These are phyloP conservation scores for Hypsopygia costalis DNA, from an alignment of 2,888 invertebrate genomes.

Conservation along the genomic window DNA sequence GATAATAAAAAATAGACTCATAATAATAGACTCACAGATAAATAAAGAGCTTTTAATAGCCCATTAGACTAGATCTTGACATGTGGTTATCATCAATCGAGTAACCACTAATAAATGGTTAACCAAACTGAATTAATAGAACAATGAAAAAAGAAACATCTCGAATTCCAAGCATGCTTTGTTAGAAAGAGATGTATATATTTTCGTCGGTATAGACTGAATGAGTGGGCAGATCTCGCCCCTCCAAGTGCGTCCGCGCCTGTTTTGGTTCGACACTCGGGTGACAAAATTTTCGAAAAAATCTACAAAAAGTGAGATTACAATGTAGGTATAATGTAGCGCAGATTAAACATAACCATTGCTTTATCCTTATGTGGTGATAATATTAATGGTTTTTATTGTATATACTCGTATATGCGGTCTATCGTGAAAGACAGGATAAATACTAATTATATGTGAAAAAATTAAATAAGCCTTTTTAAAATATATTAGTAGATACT, in stretches of 20 bases:
- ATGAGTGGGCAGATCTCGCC: slow-evolving; percentile 66
- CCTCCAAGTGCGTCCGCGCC: slow-evolving; percentile 63
- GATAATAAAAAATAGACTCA: slow-evolving; percentile 9
- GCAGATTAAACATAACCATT: too few relatives aligned
- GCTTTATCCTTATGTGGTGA: too few relatives aligned
- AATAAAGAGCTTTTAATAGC: neutral
- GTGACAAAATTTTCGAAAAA: slow-evolving; percentile 54
- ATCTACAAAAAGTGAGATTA: neutral
- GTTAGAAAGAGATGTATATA: slow-evolving; percentile 58
- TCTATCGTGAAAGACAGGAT: too few relatives aligned
- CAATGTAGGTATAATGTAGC: too few relatives aligned
- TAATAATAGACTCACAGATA: slow-evolving; percentile 4
- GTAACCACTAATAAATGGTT: neutral
- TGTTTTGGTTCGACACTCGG: slow-evolving; percentile 60
- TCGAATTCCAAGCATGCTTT: slow-evolving; percentile 33
- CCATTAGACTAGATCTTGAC: neutral
- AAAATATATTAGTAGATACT: too few relatives aligned
- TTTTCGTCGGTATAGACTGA: slow-evolving; percentile 39
- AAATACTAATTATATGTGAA: too few relatives aligned
- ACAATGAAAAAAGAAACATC: slow-evolving; percentile 25
- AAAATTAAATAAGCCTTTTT: too few relatives aligned
- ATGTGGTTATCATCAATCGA: neutral
- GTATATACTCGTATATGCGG: too few relatives aligned
- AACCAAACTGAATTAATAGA: neutral
- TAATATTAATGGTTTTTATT: too few relatives aligned